Percentiles rank a stretch among this genome's conserved stretches.
Conservation (phyloP, 1,140 invertebrate genomes). For the Euborellia annulipes region DNA sequence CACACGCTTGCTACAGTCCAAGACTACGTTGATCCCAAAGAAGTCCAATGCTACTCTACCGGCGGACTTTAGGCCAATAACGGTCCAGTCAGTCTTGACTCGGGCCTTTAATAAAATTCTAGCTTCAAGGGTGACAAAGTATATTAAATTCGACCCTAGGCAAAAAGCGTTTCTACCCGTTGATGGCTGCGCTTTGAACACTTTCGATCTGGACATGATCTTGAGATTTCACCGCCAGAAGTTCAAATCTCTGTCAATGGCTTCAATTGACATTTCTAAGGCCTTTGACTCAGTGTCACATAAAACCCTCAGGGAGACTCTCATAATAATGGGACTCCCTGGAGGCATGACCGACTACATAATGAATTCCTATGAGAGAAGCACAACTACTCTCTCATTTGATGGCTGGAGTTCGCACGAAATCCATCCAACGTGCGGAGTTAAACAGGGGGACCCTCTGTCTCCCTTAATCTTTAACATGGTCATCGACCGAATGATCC, state of each 20-base stretch:
- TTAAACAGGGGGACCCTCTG: slow-evolving; percentile 28
- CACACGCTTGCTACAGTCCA: no score
- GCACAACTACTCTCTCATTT: no score
- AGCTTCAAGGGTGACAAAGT: no score
- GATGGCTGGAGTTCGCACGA: background rate
- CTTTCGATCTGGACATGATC: no score
- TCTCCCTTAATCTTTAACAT: slow-evolving; percentile 27
- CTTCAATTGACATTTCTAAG: background rate
- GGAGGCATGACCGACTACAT: background rate
- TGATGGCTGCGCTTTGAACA: no score
- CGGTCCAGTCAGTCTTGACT: slow-evolving; percentile 19
- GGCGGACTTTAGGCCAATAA: no score
- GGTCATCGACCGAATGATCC: slow-evolving; percentile 25
- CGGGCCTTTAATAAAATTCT: slow-evolving; percentile 18
- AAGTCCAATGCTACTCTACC: slow-evolving; percentile 15
- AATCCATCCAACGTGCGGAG: slow-evolving; percentile 20
- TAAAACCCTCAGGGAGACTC: background rate
- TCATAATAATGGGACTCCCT: background rate
- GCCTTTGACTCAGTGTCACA: slow-evolving; percentile 1
- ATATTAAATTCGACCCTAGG: slow-evolving; percentile 12
- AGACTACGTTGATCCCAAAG: slow-evolving; percentile 25
- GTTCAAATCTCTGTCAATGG: background rate
- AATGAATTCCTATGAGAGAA: background rate
- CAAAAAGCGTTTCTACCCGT: slow-evolving; percentile 14
- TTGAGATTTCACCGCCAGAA: no score